Conservation (phyloP, 2,113 vertebrate species). For the Nibea coibor region DNA sequence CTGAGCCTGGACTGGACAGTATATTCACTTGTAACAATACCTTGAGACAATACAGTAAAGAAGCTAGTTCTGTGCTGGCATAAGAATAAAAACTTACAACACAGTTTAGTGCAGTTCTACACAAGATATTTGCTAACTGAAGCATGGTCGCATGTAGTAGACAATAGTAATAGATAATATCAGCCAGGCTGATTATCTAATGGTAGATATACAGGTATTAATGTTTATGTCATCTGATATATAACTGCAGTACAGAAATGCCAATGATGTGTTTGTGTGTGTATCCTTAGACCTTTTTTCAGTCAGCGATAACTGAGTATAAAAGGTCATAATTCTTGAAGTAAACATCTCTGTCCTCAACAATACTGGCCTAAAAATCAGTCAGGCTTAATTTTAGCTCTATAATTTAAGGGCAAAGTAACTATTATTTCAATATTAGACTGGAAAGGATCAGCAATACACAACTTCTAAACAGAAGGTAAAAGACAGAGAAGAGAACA, state of each 20-base stretch:
- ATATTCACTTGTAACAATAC: not conserved
- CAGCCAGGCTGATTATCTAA: not conserved
- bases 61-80: not conserved
- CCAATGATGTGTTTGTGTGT: not conserved
- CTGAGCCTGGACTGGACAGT: not conserved
- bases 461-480: constrained; percentile 6
- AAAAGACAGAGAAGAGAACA: constrained; percentile 33
- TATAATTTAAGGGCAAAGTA: constrained; percentile 59
- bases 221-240: not conserved
- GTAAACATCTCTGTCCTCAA: not conserved
- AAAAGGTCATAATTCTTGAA: not conserved
- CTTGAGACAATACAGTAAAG: not conserved
- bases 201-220: not conserved
- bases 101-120: not conserved
- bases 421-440: constrained; percentile 20
- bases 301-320: not conserved
- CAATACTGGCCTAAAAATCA: not conserved
- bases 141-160: not conserved
- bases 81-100: not conserved
- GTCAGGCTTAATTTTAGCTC: not conserved
- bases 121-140: not conserved
- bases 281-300: not conserved
- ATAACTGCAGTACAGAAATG: not conserved
- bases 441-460: constrained; percentile 12
- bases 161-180: not conserved